Percentiles rank a stretch among this genome's conserved stretches.
phyloP scores from a whole-genome alignment of 2,113 vertebrate genomes.

The Scatophagus argus region DNA sequence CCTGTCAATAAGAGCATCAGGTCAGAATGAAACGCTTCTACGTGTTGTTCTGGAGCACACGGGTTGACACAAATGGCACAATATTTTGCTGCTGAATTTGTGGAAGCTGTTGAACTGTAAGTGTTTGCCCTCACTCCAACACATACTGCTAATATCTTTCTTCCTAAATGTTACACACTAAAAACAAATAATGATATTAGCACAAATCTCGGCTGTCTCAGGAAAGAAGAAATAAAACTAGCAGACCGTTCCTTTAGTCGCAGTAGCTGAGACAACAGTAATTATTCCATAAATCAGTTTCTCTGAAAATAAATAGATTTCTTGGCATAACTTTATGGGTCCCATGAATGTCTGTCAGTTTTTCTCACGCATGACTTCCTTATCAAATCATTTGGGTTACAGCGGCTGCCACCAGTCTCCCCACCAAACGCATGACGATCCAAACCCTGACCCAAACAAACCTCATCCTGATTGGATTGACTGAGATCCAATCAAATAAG shows the following conservation, averaged over 20 bases:
- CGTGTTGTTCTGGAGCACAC: no score
- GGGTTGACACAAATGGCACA: no score
- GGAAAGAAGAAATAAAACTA: background rate
- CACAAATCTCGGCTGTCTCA: background rate
- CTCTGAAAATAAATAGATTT: background rate
- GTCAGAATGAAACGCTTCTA: no score
- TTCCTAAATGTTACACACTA: background rate
- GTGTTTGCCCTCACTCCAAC: no score
- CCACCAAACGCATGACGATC: constrained; percentile 4
- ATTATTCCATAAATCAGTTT: background rate
- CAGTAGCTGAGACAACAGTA: background rate
- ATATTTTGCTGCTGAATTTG: no score
- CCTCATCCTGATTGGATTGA: constrained; percentile 74
- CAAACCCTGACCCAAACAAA: constrained; percentile 52
- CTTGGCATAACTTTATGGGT: background rate
- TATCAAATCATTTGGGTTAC: constrained; percentile 64
- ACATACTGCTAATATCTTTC: background rate
- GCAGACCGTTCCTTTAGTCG: no score
- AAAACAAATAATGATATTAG: background rate
- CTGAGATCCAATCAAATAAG: constrained; percentile 77
- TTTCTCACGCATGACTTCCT: constrained; percentile 60
- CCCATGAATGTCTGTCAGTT: constrained; percentile 34
- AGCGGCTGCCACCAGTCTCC: background rate
- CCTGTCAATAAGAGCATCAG: no score
- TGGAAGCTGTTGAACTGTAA: no score